Evolutionary conservation across 1,140 invertebrate genomes (phyloP).

Genomic region (Drosophila mayri): DNA sequence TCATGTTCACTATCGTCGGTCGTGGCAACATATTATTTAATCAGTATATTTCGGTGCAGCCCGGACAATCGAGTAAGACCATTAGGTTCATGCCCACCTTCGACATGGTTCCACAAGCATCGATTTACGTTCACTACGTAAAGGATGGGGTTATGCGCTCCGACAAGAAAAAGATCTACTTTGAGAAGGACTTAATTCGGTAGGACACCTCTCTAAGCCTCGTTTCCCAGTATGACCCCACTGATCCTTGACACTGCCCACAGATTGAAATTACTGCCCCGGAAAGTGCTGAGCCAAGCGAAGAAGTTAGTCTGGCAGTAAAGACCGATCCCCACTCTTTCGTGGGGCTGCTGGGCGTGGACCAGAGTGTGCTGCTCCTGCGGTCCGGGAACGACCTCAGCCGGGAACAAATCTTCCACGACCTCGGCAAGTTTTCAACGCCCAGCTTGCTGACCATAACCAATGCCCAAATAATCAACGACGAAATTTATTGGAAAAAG

Average conservation of each 20-base stretch:
- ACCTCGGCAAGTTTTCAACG: constrained; percentile 65
- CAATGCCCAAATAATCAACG: constrained; percentile 64
- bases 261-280: constrained; percentile 70
- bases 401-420: constrained; percentile 74
- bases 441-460: constrained; percentile 72
- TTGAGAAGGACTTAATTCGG: constrained; percentile 92
- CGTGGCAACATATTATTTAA: constrained; percentile 92
- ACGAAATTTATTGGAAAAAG: constrained; percentile 24
- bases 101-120: constrained; percentile 92
- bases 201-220: constrained; percentile 86
- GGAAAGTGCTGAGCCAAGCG: constrained; percentile 88
- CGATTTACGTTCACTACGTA: constrained; percentile 91
- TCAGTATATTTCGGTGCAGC: constrained; percentile 86
- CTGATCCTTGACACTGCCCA: constrained; percentile 47
- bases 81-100: constrained; percentile 89
- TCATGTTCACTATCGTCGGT: constrained; percentile 93
- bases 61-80: constrained; percentile 54
- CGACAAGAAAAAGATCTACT: constrained; percentile 91
- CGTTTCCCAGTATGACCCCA: constrained; percentile 80
- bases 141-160: constrained; percentile 91
- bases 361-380: constrained; percentile 93
- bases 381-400: constrained; percentile 87
- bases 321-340: constrained; percentile 93
- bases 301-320: constrained; percentile 90
- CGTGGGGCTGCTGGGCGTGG: constrained; percentile 93